Evolutionary conservation across 1,140 invertebrate species (phyloP).

Genomic region (Nephotettix cincticeps): DNA sequence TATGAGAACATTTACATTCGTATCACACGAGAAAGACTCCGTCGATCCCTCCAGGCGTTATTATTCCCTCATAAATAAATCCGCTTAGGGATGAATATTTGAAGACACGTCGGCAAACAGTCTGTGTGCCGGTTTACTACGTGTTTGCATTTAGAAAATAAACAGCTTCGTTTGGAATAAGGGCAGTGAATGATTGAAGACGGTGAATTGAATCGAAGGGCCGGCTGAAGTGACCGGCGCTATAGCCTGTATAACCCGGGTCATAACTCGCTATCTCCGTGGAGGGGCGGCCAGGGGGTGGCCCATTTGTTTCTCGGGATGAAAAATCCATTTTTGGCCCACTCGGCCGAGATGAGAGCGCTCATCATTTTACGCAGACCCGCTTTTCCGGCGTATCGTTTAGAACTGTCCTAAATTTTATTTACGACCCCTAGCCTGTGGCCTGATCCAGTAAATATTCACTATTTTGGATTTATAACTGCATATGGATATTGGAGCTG

Average conservation of each 20-base stretch:
- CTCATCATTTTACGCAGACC: no score
- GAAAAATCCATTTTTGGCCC: neutral
- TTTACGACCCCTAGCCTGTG: no score
- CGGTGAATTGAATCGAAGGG: neutral
- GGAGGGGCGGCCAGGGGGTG: neutral
- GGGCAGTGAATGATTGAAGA: neutral
- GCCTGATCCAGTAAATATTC: no score
- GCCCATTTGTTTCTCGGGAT: conserved; percentile 2
- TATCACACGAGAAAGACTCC: no score
- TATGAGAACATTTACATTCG: no score
- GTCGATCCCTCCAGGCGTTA: neutral
- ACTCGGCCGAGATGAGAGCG: no score
- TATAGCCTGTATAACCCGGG: no score
- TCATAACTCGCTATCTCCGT: neutral
- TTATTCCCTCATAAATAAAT: conserved; percentile 12
- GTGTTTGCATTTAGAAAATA: conserved; percentile 5
- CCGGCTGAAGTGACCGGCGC: neutral
- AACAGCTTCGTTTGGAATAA: conserved; percentile 9
- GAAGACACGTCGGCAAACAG: conserved; percentile 2
- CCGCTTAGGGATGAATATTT: conserved; percentile 2
- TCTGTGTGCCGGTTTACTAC: neutral
- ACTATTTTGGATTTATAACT: no score
- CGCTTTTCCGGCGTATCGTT: no score
- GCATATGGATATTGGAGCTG: no score
- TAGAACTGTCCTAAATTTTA: no score